phyloP scores from a whole-genome alignment of 2,888 invertebrate species.

The Ophion costatus region DNA sequence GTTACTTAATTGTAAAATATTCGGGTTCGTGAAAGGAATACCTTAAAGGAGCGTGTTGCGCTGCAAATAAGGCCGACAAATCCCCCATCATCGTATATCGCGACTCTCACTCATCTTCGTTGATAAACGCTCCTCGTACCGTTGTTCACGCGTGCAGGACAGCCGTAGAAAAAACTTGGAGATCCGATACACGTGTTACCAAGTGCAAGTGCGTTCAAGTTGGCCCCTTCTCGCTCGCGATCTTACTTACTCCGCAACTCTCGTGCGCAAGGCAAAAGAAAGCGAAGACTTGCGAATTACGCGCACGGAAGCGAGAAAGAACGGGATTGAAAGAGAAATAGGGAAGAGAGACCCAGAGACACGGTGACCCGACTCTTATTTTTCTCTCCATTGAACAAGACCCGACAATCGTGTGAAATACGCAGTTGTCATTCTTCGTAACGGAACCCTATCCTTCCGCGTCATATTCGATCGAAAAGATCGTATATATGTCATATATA shows the following conservation, averaged over 20 bases:
- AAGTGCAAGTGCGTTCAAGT: conserved; percentile 28
- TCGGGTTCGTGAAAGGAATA: no score
- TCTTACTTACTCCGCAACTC: conserved; percentile 36
- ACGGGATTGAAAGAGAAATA: conserved; percentile 62
- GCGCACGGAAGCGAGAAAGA: conserved; percentile 59
- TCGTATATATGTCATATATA: background rate
- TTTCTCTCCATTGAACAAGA: conserved; percentile 45
- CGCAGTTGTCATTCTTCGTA: background rate
- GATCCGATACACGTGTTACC: conserved; percentile 19
- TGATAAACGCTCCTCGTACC: conserved; percentile 57
- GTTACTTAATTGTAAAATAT: no score
- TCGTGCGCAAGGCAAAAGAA: conserved; percentile 64
- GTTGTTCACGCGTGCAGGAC: conserved; percentile 50
- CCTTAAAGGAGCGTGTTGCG: background rate
- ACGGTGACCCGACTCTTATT: conserved; percentile 47
- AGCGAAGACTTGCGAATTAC: conserved; percentile 67
- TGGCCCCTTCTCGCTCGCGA: conserved; percentile 37
- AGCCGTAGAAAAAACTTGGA: conserved; percentile 57
- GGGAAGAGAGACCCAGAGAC: conserved; percentile 58
- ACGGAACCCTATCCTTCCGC: background rate
- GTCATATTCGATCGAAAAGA: no score
- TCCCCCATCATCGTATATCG: conserved; percentile 51
- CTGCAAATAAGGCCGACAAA: conserved; percentile 42
- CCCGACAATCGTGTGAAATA: conserved; percentile 3
- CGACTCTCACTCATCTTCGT: conserved; percentile 55